phyloP scores from a whole-genome alignment of 1,140 invertebrate genomes.

The Lasaia peninsularis region DNA sequence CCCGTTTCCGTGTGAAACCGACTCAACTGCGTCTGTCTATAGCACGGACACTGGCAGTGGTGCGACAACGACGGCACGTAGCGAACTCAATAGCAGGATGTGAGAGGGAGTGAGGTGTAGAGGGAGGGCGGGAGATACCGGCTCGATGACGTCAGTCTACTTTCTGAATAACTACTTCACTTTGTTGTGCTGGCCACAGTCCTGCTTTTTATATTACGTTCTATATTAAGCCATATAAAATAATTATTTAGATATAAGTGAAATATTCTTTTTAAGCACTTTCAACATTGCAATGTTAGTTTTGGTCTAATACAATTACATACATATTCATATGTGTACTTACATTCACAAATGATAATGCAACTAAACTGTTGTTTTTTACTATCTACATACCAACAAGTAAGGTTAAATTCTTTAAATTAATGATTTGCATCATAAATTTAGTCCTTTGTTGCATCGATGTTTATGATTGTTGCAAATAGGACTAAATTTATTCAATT shows the following conservation, averaged over 20 bases:
- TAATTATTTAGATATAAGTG: not conserved
- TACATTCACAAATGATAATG: no score
- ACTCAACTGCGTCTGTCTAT: slow-evolving; percentile 58
- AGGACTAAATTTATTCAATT: no score
- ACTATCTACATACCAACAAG: no score
- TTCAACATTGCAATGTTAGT: no score
- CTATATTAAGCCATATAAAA: slow-evolving; percentile 1
- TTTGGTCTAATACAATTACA: no score
- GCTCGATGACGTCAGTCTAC: slow-evolving; percentile 65
- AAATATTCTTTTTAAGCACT: no score
- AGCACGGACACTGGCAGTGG: slow-evolving; percentile 51
- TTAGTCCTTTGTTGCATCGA: no score
- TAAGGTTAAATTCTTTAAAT: not conserved
- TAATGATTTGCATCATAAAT: not conserved
- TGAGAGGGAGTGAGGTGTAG: slow-evolving; percentile 31
- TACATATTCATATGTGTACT: no score
- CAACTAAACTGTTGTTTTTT: no score
- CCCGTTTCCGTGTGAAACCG: slow-evolving; percentile 74
- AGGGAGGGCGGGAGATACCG: slow-evolving; percentile 58
- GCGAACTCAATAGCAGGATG: slow-evolving; percentile 49
- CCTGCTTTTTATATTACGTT: not conserved
- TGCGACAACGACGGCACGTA: slow-evolving; percentile 52
- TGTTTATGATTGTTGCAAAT: no score
- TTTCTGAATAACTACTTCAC: slow-evolving; percentile 58
- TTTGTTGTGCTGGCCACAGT: slow-evolving; percentile 27